Evolutionary conservation across 2,888 invertebrate species (phyloP).

Genomic region (Erynnis tages): DNA sequence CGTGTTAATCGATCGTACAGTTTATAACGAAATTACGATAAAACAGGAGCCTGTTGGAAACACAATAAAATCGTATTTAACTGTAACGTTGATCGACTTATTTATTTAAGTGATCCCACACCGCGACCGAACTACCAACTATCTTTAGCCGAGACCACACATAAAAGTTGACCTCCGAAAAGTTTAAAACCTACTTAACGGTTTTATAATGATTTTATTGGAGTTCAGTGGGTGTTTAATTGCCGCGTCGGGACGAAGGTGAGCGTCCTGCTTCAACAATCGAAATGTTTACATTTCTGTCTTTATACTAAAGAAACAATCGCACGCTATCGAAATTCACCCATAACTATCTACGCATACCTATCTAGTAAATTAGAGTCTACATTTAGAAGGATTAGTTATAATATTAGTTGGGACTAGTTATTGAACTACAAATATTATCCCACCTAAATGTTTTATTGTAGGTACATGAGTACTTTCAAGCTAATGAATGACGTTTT

Average conservation of each 20-base stretch:
- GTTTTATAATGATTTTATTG: conserved; percentile 41
- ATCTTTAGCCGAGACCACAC: conserved; percentile 58
- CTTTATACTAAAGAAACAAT: conserved; percentile 1
- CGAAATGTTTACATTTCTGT: conserved; percentile 6
- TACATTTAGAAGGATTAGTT: too few species aligned
- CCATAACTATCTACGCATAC: too few species aligned
- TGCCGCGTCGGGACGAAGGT: conserved; percentile 17
- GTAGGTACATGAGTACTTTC: too few species aligned
- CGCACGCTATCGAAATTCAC: neutral
- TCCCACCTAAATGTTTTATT: too few species aligned
- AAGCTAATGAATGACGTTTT: too few species aligned
- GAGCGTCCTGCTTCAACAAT: conserved; percentile 13
- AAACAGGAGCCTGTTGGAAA: conserved; percentile 62
- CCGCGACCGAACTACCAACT: conserved; percentile 44
- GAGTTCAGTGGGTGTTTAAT: conserved; percentile 37
- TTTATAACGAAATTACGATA: conserved; percentile 54
- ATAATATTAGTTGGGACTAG: too few species aligned
- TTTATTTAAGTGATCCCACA: conserved; percentile 72
- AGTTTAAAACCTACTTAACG: conserved; percentile 36
- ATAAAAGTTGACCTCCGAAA: conserved; percentile 50
- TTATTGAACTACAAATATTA: too few species aligned
- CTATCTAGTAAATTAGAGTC: too few species aligned
- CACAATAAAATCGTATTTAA: conserved; percentile 67
- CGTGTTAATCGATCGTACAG: conserved; percentile 52
- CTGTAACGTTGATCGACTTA: conserved; percentile 56